Conservation (phyloP, 2,113 vertebrate genomes). For the Equus przewalskii region DNA sequence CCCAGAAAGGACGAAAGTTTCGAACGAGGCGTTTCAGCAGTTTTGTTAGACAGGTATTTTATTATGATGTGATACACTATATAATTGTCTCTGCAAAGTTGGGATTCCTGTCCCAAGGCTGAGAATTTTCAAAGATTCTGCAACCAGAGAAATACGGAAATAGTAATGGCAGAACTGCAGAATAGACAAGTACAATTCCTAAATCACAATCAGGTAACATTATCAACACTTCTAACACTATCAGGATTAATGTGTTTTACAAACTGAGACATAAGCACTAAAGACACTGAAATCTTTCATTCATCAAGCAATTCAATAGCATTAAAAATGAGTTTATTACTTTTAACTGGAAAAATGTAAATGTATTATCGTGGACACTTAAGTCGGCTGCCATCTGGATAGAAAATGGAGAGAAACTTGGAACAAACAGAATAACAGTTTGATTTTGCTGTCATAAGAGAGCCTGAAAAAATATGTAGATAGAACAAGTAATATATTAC, state of each 20-base stretch:
- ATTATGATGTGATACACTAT: neutral
- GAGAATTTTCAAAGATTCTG: neutral
- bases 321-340: neutral
- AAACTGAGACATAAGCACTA: neutral
- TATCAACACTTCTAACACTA: neutral
- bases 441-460: constrained; percentile 30
- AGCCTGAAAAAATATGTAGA: neutral
- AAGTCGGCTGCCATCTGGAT: neutral
- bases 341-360: constrained; percentile 54
- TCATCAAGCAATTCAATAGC: neutral
- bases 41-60: neutral
- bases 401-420: constrained; percentile 42
- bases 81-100: neutral
- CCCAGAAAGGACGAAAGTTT: constrained; percentile 77
- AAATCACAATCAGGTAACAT: neutral
- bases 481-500: neutral
- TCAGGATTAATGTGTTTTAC: neutral
- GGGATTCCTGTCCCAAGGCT: neutral
- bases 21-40: neutral
- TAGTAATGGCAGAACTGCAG: neutral
- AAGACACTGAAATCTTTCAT: neutral
- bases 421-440: constrained; percentile 27
- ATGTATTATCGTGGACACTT: neutral
- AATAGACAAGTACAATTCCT: neutral
- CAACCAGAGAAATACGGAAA: neutral